Evolutionary conservation across 2,113 vertebrate species (phyloP).

Genomic region (Dipodomys merriami): DNA sequence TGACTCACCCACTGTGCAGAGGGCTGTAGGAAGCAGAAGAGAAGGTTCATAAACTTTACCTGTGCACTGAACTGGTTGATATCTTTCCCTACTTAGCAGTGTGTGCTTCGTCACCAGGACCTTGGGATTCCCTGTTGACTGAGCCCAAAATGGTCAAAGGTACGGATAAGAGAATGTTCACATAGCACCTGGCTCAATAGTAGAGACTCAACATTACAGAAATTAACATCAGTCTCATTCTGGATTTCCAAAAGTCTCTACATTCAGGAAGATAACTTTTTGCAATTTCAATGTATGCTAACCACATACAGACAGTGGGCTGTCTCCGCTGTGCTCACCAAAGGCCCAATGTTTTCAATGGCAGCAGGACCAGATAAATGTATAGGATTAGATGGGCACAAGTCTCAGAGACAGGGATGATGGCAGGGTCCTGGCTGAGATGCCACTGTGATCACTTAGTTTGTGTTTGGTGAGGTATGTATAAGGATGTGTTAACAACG

Average conservation of each 20-base stretch:
- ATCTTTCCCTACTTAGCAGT: background rate
- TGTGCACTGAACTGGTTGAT: background rate
- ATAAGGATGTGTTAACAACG: accelerated
- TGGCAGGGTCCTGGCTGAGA: background rate
- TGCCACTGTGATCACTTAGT: accelerated
- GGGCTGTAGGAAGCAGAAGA: accelerated
- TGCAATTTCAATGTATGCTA: background rate
- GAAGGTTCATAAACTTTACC: background rate
- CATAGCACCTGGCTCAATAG: background rate
- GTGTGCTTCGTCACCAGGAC: background rate
- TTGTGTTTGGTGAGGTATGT: accelerated
- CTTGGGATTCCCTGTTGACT: background rate
- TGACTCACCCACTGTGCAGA: background rate
- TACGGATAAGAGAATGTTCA: background rate
- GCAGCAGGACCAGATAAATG: background rate
- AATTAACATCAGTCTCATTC: background rate
- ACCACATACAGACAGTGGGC: background rate
- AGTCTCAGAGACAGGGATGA: background rate
- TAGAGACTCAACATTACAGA: background rate
- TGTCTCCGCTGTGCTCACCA: background rate
- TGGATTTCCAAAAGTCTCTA: conserved; percentile 30
- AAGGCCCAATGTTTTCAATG: background rate
- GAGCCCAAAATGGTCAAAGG: background rate
- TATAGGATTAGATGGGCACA: background rate
- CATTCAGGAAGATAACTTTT: conserved; percentile 24